phyloP scores from a whole-genome alignment of 1,140 invertebrate genomes.

The Glossosoma conforme region DNA sequence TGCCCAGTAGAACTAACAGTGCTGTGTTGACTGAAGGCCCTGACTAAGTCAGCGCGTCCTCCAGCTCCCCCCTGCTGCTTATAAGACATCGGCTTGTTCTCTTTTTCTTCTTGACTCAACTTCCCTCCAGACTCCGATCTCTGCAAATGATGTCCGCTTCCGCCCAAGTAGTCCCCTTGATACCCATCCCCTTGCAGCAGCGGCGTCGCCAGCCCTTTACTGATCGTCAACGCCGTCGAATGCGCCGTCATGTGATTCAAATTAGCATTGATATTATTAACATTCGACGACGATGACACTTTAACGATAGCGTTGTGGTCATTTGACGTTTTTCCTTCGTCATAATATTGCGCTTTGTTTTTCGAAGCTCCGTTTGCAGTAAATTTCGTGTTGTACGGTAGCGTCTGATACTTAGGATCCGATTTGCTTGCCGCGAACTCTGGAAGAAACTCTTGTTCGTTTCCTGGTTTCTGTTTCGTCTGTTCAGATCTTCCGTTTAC shows the following conservation, averaged over 20 bases:
- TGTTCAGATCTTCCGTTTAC: too few relatives aligned
- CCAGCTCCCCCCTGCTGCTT: conserved; percentile 16
- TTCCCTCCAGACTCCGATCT: conserved; percentile 48
- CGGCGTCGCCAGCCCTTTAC: conserved; percentile 59
- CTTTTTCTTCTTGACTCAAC: conserved; percentile 49
- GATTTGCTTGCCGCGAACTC: conserved; percentile 67
- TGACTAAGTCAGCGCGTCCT: conserved; percentile 38
- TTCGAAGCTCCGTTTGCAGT: conserved; percentile 50
- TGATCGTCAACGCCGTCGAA: conserved; percentile 62
- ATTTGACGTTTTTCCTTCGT: conserved; percentile 16
- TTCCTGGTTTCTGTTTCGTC: conserved; percentile 43
- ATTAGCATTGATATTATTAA: conserved; percentile 31
- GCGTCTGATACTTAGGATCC: conserved; percentile 89
- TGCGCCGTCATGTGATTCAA: conserved; percentile 59
- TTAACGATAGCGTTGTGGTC: conserved; percentile 29
- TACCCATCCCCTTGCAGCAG: conserved; percentile 50
- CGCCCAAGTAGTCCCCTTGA: conserved; percentile 36
- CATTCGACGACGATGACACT: conserved; percentile 25
- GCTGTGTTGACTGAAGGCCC: conserved; percentile 35
- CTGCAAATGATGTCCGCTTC: conserved; percentile 47
- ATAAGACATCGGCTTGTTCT: conserved; percentile 45
- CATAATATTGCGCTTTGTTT: conserved; percentile 37
- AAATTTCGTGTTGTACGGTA: conserved; percentile 86
- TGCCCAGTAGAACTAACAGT: conserved; percentile 38
- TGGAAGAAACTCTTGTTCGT: conserved; percentile 49